Evolutionary conservation across 2,113 vertebrate species (phyloP), one percentile per base, ranked within the genome.

Genomic region (Ptilonorhynchus violaceus): DNA sequence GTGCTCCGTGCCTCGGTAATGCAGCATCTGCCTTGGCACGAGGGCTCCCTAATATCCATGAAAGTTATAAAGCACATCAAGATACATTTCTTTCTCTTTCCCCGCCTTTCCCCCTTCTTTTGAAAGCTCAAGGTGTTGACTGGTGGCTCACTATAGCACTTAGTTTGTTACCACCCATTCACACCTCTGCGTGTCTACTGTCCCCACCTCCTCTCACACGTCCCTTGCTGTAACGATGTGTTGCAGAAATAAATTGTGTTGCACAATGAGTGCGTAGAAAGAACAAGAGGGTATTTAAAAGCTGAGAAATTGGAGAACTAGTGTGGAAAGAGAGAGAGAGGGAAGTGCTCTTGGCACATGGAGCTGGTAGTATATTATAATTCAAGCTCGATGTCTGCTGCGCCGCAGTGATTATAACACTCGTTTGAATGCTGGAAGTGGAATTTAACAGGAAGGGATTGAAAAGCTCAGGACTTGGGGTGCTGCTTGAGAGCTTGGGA

Each of bases 241-340:
- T 91, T 67, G 93, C 97, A 97, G 97, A 94, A 58, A 91, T 96
- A 96, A 92, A 92, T 77, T 78, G 79, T 92, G 96, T 95, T 95
- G 77, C 66, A 96, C 93, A 94, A 93, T 94, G 93, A 92, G 72
- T 14, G 39, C 6, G 2, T 68, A 78, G 91, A 95, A 94, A 96
- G 96, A 96, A 93, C 96, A 95, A 96, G 96, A 69, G 73, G 66
- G 76, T 96, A 92, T 96, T 97, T 97, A 88, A 92, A 94, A 92
- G 86, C 92, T 87, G 96, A 91, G 96, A 94, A 96, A 86, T 35
- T 27, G n/a, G 80, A 94, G 92, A 94, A 68, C 73, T 91, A 75
- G 88, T 60, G 69, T 88, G 83, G 91, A 93, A 84, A 92, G 78
- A 76, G 87, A 58, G 53, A 67, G 89, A 74, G 70, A 86, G 83